A percentile compares a stretch with the other conserved stretches of the same genome.
Conservation (phyloP, 2,113 vertebrate species). For the Petroica traversi region DNA sequence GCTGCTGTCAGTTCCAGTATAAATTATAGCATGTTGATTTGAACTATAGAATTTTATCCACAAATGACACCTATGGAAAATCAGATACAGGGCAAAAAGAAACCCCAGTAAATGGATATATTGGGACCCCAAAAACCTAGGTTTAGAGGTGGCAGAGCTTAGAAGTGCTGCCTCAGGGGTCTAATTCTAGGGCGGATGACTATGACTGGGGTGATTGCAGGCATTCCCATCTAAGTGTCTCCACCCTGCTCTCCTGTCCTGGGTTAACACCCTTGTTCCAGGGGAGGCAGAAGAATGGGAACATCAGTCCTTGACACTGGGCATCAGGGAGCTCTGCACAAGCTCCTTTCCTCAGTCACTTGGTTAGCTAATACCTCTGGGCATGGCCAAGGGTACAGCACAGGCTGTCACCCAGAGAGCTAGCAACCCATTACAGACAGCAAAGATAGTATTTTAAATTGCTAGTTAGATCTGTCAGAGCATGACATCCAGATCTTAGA, state of each 20-base stretch:
- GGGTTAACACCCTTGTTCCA: neutral
- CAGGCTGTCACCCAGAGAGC: neutral
- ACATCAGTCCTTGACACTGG: neutral
- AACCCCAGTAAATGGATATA: neutral
- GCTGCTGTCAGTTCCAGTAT: neutral
- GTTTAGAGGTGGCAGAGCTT: neutral
- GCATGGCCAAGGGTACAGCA: neutral
- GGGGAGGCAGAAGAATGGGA: neutral
- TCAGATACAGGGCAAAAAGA: neutral
- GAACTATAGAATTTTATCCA: neutral
- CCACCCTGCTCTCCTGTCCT: neutral
- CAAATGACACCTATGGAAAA: neutral
- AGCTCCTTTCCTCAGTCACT: neutral
- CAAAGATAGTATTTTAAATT: neutral
- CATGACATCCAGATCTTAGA: neutral
- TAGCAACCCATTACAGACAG: neutral
- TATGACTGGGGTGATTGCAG: neutral
- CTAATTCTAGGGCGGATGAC: neutral
- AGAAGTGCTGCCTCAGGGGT: neutral
- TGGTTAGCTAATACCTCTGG: neutral
- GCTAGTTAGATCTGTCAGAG: neutral
- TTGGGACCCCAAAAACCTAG: neutral
- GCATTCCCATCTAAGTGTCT: neutral
- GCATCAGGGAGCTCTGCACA: neutral
- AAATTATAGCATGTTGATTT: neutral